Evolutionary conservation across 1,140 invertebrate species (phyloP).

Genomic region (Drosophila varians): DNA sequence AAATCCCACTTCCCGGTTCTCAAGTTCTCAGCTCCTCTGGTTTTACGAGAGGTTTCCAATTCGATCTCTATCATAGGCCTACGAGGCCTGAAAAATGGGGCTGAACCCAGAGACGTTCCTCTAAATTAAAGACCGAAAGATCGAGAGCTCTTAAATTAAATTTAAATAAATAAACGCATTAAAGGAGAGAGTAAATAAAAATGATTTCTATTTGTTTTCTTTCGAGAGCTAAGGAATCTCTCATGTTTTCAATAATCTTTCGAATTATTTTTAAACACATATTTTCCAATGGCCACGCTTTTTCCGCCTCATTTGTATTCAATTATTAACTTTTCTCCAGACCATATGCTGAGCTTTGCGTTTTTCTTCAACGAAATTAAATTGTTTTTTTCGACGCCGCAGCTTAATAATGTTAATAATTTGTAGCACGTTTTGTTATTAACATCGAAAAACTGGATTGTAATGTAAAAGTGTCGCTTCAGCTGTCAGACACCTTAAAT

Average conservation of each 20-base stretch:
- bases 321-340: constrained; percentile 10
- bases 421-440: constrained; percentile 49
- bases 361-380: constrained; percentile 35
- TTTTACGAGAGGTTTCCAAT: no score
- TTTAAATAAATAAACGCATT: constrained; percentile 64
- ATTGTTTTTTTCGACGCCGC: constrained; percentile 5
- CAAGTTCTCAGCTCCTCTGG: no score
- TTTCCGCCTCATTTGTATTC: constrained; percentile 24
- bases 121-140: constrained; percentile 11
- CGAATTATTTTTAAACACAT: constrained; percentile 1
- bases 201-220: constrained; percentile 9
- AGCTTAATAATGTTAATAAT: constrained; percentile 35
- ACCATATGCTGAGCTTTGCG: constrained; percentile 60
- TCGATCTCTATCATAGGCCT: no score
- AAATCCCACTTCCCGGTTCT: no score
- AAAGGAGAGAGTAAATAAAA: constrained; percentile 20
- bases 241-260: no score
- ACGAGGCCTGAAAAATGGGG: no score
- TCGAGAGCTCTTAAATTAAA: constrained; percentile 49
- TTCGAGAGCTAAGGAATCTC: background rate
- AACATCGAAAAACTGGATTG: constrained; percentile 49
- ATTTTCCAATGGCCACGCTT: constrained; percentile 32
- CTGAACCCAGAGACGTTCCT: no score
- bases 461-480: constrained; percentile 35
- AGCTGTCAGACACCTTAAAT: constrained; percentile 17